phyloP scores from a whole-genome alignment of 2,888 invertebrate genomes.

The Scaptomyza polygonia region DNA sequence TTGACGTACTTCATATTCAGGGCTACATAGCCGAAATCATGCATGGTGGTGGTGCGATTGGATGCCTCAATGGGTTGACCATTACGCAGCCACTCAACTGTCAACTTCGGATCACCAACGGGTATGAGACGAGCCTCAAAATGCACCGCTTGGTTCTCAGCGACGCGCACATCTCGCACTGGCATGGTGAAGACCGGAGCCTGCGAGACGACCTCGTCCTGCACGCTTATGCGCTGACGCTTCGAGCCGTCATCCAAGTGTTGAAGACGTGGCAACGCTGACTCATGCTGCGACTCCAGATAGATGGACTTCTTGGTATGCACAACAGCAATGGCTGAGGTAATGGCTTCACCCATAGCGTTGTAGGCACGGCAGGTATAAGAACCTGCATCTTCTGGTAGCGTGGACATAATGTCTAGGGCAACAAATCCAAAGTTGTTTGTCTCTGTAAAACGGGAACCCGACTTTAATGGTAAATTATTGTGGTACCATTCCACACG shows the following conservation, averaged over 20 bases:
- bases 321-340: conserved; percentile 93
- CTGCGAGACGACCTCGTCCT: conserved; percentile 92
- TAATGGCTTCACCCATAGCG: conserved; percentile 95
- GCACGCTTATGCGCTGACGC: conserved; percentile 89
- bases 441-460: conserved; percentile 97
- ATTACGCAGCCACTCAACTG: conserved; percentile 96
- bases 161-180: conserved; percentile 92
- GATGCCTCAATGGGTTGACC: conserved; percentile 96
- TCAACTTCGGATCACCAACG: conserved; percentile 96
- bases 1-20: conserved; percentile 97
- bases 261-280: conserved; percentile 91
- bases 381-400: conserved; percentile 97
- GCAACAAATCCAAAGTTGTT: conserved; percentile 99
- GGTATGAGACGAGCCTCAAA: conserved; percentile 97
- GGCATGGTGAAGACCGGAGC: conserved; percentile 97
- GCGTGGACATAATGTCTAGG: conserved; percentile 96
- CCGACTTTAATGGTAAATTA: conserved; percentile 94
- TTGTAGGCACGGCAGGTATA: conserved; percentile 98
- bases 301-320: conserved; percentile 94
- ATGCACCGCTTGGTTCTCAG: conserved; percentile 96
- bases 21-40: conserved; percentile 99
- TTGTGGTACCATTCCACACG: conserved; percentile 98
- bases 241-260: conserved; percentile 92
- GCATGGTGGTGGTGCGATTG: conserved; percentile 96
- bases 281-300: conserved; percentile 94